Evolutionary conservation across 2,797 vertebrate genomes (phyloP), one percentile per base, ranked within the genome.

Genomic region (Ctenopoma kingsleyae): DNA sequence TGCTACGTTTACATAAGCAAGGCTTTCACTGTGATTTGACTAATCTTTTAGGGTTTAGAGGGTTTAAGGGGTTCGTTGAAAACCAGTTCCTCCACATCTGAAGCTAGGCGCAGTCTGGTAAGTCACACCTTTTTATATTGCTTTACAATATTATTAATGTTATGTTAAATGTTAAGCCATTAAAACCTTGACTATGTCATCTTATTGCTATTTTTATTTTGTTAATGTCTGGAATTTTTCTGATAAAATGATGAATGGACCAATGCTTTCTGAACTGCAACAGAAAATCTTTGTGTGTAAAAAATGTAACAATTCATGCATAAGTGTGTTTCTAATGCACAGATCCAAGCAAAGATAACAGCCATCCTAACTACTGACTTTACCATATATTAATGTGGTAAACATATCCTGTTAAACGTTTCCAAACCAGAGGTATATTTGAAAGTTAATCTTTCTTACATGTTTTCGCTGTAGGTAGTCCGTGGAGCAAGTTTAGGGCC

Each of bases 21-120:
- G 15, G 66, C 81, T 85, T 85, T 81, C 41, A 46, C 35, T 70
- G 71, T 66, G 82, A 90, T 71, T 83, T 76, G 80, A 54, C 76
- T 77, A 76, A 79, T 71, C 73, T 41, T 30, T 30, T 30, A 30
- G 72, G 80, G 73, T 70, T 76, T 49, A 81, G 68, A 30, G 72
- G 80, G 73, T 70, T 76, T 49, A 81, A 65, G 48, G 70, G 58
- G 50, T 57, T 66, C 55, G 47, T 47, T 40, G 72, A 78, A 89
- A 89, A 85, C 82, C 67, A 53, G 27, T 80, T 86, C 62, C 67
- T 81, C 20, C 81, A 79, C 77, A 63, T 59, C 55, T 65, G 58
- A 66, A 13, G 55, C 19, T 3, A 61, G 64, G 25, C 56, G 61
- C 62, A 75, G 68, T 38, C 74, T 52, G 83, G 90, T 92, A 48